phyloP scores from a whole-genome alignment of 2,797 vertebrate species.

The Pagetopsis macropterus region DNA sequence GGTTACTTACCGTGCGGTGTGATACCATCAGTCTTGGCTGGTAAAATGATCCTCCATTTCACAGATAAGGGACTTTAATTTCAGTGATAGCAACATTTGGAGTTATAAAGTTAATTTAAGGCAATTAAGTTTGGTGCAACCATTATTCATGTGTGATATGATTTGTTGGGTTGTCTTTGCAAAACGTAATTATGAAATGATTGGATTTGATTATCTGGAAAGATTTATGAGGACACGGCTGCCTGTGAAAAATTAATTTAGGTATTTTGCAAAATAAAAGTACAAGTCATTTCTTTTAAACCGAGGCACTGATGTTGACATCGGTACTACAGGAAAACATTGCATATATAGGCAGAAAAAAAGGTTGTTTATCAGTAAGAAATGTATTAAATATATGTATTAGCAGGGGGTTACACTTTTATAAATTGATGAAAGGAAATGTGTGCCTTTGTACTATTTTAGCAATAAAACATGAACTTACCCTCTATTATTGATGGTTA shows the following conservation, averaged over 20 bases:
- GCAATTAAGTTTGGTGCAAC: slow-evolving; percentile 39
- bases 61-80: slow-evolving; percentile 60
- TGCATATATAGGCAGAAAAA: not conserved
- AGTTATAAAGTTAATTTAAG: slow-evolving; percentile 46
- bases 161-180: slow-evolving; percentile 49
- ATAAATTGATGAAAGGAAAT: not conserved
- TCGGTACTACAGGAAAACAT: not conserved
- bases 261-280: slow-evolving; percentile 14
- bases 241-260: slow-evolving; percentile 29
- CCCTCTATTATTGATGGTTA: too few species aligned
- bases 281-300: slow-evolving; percentile 13
- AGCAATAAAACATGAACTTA: too few species aligned
- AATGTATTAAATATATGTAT: not conserved
- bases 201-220: slow-evolving; percentile 43
- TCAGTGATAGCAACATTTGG: slow-evolving; percentile 33
- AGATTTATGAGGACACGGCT: slow-evolving; percentile 35
- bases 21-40: slow-evolving; percentile 21
- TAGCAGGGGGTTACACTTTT: not conserved
- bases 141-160: slow-evolving; percentile 42
- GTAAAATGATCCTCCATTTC: slow-evolving; percentile 40
- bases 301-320: not conserved
- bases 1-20: slow-evolving; percentile 9
- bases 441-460: too few species aligned
- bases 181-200: slow-evolving; percentile 41
- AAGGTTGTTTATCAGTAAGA: not conserved